Base-by-base conservation (phyloP, 2,888 invertebrate genomes). In the Tetragonula carbonaria region DNA sequence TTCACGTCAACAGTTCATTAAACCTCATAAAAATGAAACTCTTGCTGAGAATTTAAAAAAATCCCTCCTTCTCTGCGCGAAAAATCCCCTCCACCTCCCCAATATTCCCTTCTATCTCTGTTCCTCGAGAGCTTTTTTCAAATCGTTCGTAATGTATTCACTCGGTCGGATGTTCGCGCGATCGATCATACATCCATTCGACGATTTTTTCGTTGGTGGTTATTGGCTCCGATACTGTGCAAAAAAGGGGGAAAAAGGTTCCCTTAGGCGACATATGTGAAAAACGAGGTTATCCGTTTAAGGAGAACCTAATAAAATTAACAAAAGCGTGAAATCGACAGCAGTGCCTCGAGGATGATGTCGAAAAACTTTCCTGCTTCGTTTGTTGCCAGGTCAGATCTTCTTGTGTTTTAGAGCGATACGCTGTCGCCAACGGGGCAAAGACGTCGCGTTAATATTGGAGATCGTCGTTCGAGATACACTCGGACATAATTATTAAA, bases 1-100 rank as follows among this genome's bases (percentile, higher is more conserved):
- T 50, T 80, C 55, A 65, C 33, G 50, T 76, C 63, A 63, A 68
- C 80, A 80, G 63, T 77, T 77, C 70, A 70, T 77, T 76, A 77
- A 80, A 80, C 74, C 74, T 67, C 55, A 67, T 28, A 66, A 55
- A 57, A 75, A 75, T 75, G 67, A 75, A 75, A 67, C 21, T 62
- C 38, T 62, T 21, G 55, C 2, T 5, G 38, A 23, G 55, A 65
- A 67, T 66, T 74, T 66, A 75, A 75, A 55, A 57, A 38, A 21
- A 18, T 55, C 55, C 23, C 23, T 23, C 18, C 23, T 45, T 38
- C 57, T 67, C 38, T 55, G 3, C 21, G 18, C 11, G 23, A n/a
- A 23, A 63, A 53, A 38, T 13, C 18, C 16, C 18, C 33, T 2
- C 33, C 33, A 2, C 33, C 33, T 3, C 33, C 33, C 13, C 6